Conservation (phyloP, 2,888 invertebrate genomes). For the Drosophila anceps region DNA sequence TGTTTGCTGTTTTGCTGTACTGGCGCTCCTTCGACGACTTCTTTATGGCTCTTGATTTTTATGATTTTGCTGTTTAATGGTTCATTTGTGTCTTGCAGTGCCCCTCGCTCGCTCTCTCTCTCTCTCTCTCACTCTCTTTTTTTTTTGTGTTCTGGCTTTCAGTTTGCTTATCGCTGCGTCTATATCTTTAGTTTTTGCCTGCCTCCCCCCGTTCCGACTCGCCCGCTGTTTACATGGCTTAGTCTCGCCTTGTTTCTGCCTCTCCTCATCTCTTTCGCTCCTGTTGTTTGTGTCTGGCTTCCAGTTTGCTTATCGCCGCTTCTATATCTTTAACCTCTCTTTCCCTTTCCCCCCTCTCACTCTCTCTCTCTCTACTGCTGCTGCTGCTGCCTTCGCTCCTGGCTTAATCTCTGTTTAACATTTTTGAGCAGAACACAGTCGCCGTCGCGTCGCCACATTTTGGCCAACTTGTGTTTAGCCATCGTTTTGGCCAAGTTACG, state of each 20-base stretch:
- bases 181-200: constrained; percentile 52
- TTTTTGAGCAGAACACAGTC: constrained; percentile 54
- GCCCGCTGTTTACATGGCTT: constrained; percentile 24
- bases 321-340: constrained; percentile 62
- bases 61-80: constrained; percentile 83
- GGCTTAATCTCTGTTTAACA: constrained; percentile 64
- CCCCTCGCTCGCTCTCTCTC: neutral
- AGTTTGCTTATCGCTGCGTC: constrained; percentile 67
- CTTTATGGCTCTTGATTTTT: constrained; percentile 83
- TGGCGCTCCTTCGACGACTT: constrained; percentile 80
- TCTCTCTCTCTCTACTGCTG: neutral
- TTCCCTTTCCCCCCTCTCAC: constrained; percentile 19
- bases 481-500: constrained; percentile 56
- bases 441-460: constrained; percentile 52
- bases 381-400: neutral
- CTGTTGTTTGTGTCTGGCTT: constrained; percentile 46
- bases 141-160: constrained; percentile 54
- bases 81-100: constrained; percentile 67
- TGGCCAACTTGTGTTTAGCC: constrained; percentile 60
- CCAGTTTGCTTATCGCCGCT: constrained; percentile 66
- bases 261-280: neutral
- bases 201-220: neutral
- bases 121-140: neutral
- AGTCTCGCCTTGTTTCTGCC: constrained; percentile 35
- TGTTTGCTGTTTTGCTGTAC: constrained; percentile 20